Evolutionary conservation across 2,888 invertebrate genomes (phyloP), one percentile per base, ranked within the genome.

Genomic region (Alitta virens): DNA sequence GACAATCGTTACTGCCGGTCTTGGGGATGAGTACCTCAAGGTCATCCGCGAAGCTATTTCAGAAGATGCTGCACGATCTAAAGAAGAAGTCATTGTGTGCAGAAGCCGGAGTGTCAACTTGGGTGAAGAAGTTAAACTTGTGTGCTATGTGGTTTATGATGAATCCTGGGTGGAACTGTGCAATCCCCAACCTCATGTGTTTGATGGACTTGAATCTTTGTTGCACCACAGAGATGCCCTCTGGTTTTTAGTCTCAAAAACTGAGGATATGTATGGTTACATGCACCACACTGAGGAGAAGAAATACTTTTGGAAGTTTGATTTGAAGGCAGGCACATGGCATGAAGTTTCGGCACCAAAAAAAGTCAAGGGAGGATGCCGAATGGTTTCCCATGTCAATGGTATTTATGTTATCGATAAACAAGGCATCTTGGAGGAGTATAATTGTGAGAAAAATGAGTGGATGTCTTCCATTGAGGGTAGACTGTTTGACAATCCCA

Each of bases 261-360:
- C 54, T n/a, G 63, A 63, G 40, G 63, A 63, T 26, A 53, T 63
- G 50, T 59, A 51, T 38, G 63, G 63, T 23, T 63, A 63, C 40
- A 51, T 56, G 60, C 60, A 60, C 43, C 56, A 42, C 25, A 33
- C 50, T 14, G 40, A 55, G 26, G 56, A 56, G 43, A 50, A 26
- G 23, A 60, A 56, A 25, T 12, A 53, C n/a, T 51, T 63, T 26
- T 63, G 51, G 40, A 55, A 49, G 25, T 38, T 60, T 5, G 42
- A 60, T 25, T n/a, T 55, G 12, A 25, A 18, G 5, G 27, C n/a
- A 3, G 25, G 53, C 9, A 18, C 3, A 24, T 60, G 60, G 60
- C 21, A 46, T n/a, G 24, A 9, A 7, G 54, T 53, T 2, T 3
- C 60, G 2, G 5, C 60, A n/a, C 53, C 60, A 1, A 1, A 38